phyloP scores from a whole-genome alignment of 2,797 vertebrate genomes.

The Cyclura pinguis region DNA sequence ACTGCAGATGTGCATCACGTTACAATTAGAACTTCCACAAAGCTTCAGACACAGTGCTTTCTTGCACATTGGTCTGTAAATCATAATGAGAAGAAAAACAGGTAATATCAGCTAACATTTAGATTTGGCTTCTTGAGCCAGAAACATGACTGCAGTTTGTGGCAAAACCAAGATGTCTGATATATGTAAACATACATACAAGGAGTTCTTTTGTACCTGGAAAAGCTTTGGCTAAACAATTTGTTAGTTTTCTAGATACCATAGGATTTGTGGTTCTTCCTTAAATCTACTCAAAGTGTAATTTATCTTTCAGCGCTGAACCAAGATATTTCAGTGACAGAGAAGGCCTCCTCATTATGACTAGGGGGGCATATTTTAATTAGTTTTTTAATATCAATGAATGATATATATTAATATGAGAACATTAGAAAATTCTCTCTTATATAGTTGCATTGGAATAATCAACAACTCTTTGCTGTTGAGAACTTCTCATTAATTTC shows the following conservation, averaged over 20 bases:
- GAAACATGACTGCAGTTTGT: background rate
- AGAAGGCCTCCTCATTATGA: background rate
- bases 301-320: conserved; percentile 38
- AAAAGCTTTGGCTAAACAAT: background rate
- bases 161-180: background rate
- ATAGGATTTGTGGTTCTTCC: background rate
- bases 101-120: background rate
- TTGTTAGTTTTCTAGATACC: background rate
- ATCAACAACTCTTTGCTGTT: too few relatives aligned
- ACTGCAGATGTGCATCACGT: background rate
- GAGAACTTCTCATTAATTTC: background rate
- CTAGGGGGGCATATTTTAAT: background rate
- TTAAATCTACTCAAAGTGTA: conserved; percentile 14
- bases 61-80: background rate
- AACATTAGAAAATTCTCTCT: background rate
- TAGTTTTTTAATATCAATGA: too few relatives aligned
- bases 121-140: background rate
- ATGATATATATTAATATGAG: too few relatives aligned
- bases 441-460: background rate
- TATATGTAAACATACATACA: background rate
- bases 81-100: background rate
- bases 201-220: background rate
- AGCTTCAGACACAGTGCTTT: background rate
- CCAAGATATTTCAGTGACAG: conserved; percentile 21
- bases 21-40: background rate